Conservation (phyloP, 1,140 invertebrate genomes). For the Andrena cerasifolii region DNA sequence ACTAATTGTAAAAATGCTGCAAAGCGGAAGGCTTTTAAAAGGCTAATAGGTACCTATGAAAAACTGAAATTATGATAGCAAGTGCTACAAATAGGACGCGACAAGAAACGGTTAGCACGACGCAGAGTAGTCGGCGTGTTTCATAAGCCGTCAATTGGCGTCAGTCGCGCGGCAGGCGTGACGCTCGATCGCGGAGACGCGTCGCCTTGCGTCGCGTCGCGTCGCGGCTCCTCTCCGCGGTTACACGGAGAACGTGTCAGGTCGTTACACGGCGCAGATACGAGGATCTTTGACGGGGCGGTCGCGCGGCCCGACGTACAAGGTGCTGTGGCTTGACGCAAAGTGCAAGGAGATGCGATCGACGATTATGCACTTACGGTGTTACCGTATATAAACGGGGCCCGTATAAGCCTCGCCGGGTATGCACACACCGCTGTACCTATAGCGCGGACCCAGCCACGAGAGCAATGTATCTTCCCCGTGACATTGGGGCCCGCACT, state of each 20-base stretch:
- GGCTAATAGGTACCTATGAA: too few species aligned
- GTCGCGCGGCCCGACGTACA: constrained; percentile 61
- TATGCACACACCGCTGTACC: constrained; percentile 53
- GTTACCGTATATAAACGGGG: constrained; percentile 79
- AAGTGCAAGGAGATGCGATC: constrained; percentile 82
- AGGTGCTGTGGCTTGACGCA: constrained; percentile 79
- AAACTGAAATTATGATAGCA: too few species aligned
- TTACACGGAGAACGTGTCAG: constrained; percentile 46
- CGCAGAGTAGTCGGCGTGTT: not conserved
- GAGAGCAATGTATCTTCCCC: constrained; percentile 80
- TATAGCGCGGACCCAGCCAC: constrained; percentile 67
- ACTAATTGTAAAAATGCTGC: too few species aligned
- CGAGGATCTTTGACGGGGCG: constrained; percentile 44
- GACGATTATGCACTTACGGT: constrained; percentile 82
- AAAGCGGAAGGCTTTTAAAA: too few species aligned
- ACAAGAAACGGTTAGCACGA: not conserved
- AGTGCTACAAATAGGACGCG: too few species aligned
- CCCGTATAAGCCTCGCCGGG: constrained; percentile 66
- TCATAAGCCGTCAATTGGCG: constrained; percentile 29
- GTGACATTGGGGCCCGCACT: constrained; percentile 79
- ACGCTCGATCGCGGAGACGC: not conserved
- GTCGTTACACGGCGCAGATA: constrained; percentile 51
- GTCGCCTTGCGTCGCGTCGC: too few species aligned
- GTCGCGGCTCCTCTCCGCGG: constrained; percentile 9
- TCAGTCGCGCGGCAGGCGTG: constrained; percentile 16